Base-by-base conservation (phyloP, 2,797 vertebrate species). In the Gallinago nigripennis region DNA sequence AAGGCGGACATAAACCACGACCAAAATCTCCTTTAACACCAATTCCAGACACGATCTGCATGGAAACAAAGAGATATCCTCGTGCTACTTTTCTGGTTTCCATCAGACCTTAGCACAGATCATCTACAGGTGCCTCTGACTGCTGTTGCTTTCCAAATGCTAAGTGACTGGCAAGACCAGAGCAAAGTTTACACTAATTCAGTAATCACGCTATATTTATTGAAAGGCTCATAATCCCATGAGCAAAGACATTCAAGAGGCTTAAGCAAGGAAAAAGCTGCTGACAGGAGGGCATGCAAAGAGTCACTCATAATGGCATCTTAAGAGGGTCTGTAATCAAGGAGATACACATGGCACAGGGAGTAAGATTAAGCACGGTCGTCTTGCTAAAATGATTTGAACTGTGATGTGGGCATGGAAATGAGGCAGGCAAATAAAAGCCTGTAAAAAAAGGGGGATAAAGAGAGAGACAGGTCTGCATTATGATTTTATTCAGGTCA, bases 321-420 rank as follows among this genome's bases (percentile, higher is more conserved):
- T 96, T 96, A 94, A 97, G 88, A 96, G 79, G 86, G 92, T 86
- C 97, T 96, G 92, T 96, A 97, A 97, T 97, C 97, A 95, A 95
- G 56, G 11, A 85, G 80, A 95, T 79, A 80, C 95, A 97, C 82
- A 92, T 75, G 88, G 95, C 92, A 80, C 75, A 31, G 20, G 79
- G 86, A 91, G 84, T 66, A 93, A 95, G 97, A 97, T 97, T 97
- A 97, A 94, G 86, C 80, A 80, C 35, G 41, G 45, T 63, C 1
- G 0, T 86, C 96, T 94, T 83, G 80, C 92, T 96, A 79, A 94
- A 96, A 41, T 77, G 58, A 88, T 90, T 66, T 76, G 68, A 92
- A 91, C 79, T 56, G 12, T 65, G 88, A 93, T 83, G 79, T 45
- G 58, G 61, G 88, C 86, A 96, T 87, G 56, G 73, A 96, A 97